A percentile compares a stretch with the other conserved stretches of the same genome.
Conservation (phyloP, 2,113 vertebrate genomes). For the Mixornis gularis region DNA sequence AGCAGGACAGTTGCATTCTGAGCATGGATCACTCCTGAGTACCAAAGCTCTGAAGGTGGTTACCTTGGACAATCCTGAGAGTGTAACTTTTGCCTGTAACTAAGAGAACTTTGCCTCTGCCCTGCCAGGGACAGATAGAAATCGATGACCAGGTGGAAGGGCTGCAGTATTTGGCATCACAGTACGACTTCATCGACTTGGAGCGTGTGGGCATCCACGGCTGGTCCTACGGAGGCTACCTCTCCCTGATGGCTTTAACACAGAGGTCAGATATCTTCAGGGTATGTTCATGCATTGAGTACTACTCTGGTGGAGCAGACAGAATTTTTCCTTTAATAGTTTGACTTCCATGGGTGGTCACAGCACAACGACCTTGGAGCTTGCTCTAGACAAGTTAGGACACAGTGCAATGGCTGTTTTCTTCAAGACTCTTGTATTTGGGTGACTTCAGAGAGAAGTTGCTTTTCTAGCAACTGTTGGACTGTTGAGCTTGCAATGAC, state of each 20-base stretch:
- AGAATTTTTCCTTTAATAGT: not conserved
- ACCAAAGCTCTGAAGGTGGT: not conserved
- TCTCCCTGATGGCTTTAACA: slow-evolving; percentile 80
- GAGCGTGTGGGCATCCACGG: slow-evolving; percentile 80
- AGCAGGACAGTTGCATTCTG: not conserved
- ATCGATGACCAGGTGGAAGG: slow-evolving; percentile 82
- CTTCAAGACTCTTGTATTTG: not conserved
- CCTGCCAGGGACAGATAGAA: slow-evolving; percentile 78
- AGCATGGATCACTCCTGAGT: not conserved
- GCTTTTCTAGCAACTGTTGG: not conserved
- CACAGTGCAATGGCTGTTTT: not conserved
- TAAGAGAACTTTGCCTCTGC: not conserved
- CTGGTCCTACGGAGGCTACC: slow-evolving; percentile 83
- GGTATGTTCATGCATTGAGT: slow-evolving; percentile 67
- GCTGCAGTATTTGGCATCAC: slow-evolving; percentile 76
- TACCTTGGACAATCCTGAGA: not conserved
- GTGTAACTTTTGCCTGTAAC: not conserved
- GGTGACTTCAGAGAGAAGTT: not conserved
- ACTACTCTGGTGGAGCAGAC: not conserved
- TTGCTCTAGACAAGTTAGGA: not conserved
- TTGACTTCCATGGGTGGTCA: not conserved
- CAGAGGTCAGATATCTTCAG: slow-evolving; percentile 82
- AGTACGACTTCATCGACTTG: slow-evolving; percentile 78
- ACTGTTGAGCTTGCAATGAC: not conserved
- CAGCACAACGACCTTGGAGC: not conserved